These are phyloP conservation scores for Benthosema pterotum DNA, from an alignment of 2,797 vertebrate species.

Conservation along the genomic window DNA sequence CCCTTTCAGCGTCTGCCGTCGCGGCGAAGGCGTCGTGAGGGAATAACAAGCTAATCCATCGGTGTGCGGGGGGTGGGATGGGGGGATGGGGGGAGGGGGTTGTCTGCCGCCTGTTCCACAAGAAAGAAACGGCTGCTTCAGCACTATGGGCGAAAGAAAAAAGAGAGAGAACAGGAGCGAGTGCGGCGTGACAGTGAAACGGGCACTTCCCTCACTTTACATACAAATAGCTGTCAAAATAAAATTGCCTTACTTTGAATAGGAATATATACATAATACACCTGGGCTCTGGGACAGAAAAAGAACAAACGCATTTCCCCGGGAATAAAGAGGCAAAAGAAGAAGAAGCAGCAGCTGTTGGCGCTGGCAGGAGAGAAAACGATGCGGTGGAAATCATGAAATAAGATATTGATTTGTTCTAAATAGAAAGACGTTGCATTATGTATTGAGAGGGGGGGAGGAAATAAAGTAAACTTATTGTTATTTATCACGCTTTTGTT, in stretches of 20 bases:
- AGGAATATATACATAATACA: constrained; percentile 54
- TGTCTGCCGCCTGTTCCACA: constrained; percentile 61
- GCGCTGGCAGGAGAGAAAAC: constrained; percentile 66
- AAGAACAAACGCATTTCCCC: constrained; percentile 60
- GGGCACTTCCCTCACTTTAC: constrained; percentile 68
- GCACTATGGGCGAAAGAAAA: no score
- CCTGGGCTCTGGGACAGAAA: constrained; percentile 62
- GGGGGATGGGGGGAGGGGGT: no score
- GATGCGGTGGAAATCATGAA: constrained; percentile 70
- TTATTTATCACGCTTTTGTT: no score
- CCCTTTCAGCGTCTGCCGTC: constrained; percentile 45
- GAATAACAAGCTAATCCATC: constrained; percentile 65
- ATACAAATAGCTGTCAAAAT: constrained; percentile 85
- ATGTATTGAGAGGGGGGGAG: constrained; percentile 60
- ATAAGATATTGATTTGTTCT: constrained; percentile 74
- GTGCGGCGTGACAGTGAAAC: constrained; percentile 56
- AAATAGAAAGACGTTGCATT: constrained; percentile 62
- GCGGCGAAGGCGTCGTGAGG: constrained; percentile 50
- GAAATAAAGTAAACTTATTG: constrained; percentile 61
- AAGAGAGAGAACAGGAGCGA: constrained; percentile 65
- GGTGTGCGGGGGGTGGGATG: no score
- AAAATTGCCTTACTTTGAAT: constrained; percentile 81
- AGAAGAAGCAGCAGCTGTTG: constrained; percentile 58
- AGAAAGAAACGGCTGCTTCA: constrained; percentile 73
- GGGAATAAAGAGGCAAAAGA: constrained; percentile 37